Conservation (phyloP, 2,888 invertebrate genomes). For the Matsumyia berberina region DNA sequence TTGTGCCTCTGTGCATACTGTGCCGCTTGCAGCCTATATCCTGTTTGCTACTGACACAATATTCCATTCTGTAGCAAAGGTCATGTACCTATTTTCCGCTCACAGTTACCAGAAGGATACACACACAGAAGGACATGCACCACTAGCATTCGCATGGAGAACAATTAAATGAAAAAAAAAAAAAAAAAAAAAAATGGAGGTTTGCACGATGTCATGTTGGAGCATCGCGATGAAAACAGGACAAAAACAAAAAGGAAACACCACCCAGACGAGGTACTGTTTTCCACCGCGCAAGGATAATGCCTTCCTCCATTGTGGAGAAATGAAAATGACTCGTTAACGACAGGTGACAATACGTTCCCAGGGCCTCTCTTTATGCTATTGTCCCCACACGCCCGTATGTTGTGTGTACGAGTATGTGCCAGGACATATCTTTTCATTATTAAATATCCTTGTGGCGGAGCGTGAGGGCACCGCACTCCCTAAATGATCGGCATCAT, state of each 20-base stretch:
- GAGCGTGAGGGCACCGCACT: background rate
- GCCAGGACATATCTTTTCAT: conserved; percentile 68
- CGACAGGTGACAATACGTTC: conserved; percentile 71
- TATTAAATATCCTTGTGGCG: conserved; percentile 69
- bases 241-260: conserved; percentile 14
- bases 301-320: conserved; percentile 12
- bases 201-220: conserved; percentile 53
- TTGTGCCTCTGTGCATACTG: conserved; percentile 60
- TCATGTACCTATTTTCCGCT: conserved; percentile 72
- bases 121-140: conserved; percentile 18
- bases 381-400: conserved; percentile 11
- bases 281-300: conserved; percentile 43
- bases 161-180: conserved; percentile 58
- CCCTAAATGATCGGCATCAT: conserved; percentile 64
- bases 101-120: conserved; percentile 14
- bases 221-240: conserved; percentile 35
- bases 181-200: conserved; percentile 24
- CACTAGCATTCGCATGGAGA: conserved; percentile 12
- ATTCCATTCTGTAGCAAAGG: conserved; percentile 72
- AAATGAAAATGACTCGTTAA: conserved; percentile 71
- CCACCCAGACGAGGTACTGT: conserved; percentile 43
- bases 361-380: conserved; percentile 21
- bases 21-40: conserved; percentile 74
- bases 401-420: conserved; percentile 15
- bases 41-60: conserved; percentile 76